phyloP scores from a whole-genome alignment of 2,797 vertebrate genomes.

The Brachyalestes nurse region DNA sequence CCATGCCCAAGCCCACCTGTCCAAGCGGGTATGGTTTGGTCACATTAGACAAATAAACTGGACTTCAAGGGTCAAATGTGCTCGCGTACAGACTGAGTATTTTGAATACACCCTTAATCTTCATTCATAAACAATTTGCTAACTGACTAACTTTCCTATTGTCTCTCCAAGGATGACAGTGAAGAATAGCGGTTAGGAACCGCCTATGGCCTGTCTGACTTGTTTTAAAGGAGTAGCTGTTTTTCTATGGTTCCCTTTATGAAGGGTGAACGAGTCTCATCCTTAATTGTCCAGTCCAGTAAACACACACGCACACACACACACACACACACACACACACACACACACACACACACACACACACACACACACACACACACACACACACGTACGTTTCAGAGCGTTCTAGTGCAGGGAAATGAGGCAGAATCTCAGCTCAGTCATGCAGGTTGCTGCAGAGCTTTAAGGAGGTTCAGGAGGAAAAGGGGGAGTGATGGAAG shows the following conservation, averaged over 20 bases:
- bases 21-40: too few species aligned
- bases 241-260: not conserved
- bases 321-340: too few species aligned
- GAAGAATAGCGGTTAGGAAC: not conserved
- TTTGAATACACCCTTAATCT: not conserved
- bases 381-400: not conserved
- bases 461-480: slow-evolving; percentile 27
- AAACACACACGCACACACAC: slow-evolving; percentile 17
- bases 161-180: not conserved
- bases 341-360: too few species aligned
- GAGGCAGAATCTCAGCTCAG: slow-evolving; percentile 33
- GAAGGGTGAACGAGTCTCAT: not conserved
- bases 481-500: slow-evolving; percentile 4
- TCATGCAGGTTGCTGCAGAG: slow-evolving; percentile 36
- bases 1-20: too few species aligned
- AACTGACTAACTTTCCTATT: not conserved
- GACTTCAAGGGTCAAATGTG: too few species aligned
- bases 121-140: not conserved
- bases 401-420: slow-evolving; percentile 36
- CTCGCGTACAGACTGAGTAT: too few species aligned
- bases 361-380: too few species aligned
- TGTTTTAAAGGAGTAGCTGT: not conserved
- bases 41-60: too few species aligned
- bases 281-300: slow-evolving; percentile 37
- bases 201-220: not conserved